phyloP scores from a whole-genome alignment of 2,888 invertebrate genomes.

The Nomada flava region DNA sequence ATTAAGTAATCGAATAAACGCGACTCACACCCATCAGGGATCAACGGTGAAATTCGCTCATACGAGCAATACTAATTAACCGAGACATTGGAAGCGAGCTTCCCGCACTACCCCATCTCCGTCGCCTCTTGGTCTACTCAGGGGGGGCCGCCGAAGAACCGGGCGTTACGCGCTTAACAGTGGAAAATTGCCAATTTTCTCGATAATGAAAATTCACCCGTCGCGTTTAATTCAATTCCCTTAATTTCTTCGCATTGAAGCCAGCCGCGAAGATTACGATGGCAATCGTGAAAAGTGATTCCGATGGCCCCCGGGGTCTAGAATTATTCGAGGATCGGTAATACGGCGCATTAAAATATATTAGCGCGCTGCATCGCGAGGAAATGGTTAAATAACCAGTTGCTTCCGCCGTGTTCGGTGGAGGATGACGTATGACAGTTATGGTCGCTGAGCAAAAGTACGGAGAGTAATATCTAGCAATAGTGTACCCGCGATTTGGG shows the following conservation, averaged over 20 bases:
- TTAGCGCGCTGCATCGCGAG: neutral
- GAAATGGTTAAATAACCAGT: slow-evolving; percentile 3
- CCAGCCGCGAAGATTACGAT: slow-evolving; percentile 75
- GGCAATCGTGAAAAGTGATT: slow-evolving; percentile 51
- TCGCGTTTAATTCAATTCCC: slow-evolving; percentile 81
- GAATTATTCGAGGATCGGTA: slow-evolving; percentile 28
- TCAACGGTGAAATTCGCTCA: slow-evolving; percentile 67
- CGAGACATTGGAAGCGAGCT: slow-evolving; percentile 72
- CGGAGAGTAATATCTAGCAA: no score
- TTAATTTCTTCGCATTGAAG: slow-evolving; percentile 81
- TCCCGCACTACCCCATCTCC: slow-evolving; percentile 64
- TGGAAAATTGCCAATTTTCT: slow-evolving; percentile 83
- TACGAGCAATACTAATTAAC: slow-evolving; percentile 72
- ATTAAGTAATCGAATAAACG: slow-evolving; percentile 63
- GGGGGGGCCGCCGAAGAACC: slow-evolving; percentile 67
- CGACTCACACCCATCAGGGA: slow-evolving; percentile 53
- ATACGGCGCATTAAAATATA: neutral
- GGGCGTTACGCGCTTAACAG: slow-evolving; percentile 76
- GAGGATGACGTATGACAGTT: no score
- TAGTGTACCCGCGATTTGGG: no score
- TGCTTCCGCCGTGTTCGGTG: neutral
- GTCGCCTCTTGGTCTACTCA: slow-evolving; percentile 19
- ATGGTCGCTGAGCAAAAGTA: no score
- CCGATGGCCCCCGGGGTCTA: slow-evolving; percentile 45
- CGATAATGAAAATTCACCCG: slow-evolving; percentile 82